Base-by-base conservation (phyloP, 2,113 vertebrate genomes). In the Melierax canorus region DNA sequence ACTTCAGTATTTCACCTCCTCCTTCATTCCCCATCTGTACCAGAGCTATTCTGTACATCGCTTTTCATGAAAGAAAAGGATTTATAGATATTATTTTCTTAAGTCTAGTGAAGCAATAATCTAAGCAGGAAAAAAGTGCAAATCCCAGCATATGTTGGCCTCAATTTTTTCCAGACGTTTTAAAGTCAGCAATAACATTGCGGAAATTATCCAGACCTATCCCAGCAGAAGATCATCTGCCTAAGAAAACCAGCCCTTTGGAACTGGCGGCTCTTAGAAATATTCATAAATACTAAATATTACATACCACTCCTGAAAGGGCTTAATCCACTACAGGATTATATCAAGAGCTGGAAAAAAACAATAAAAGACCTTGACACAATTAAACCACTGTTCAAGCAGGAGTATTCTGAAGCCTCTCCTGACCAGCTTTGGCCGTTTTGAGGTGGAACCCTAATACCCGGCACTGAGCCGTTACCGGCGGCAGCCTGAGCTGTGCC, bases 1-100 rank as follows among this genome's bases (percentile, higher is more conserved):
- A 68, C 69, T 75, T 90, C 38, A 75, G 1, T 24, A 45, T 73
- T 83, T 81, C 50, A 46, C 46, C 34, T 41, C 41, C 18, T 62
- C 88, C 73, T 51, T 38, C 30, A n/a, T 30, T 41, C 21, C 62
- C 87, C 77, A 78, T 62, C 81, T 79, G 56, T 30, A 51, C n/a
- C 43, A 64, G 9, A 63, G 38, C 48, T 75, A 45, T 59, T 67
- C 69, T 17, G 32, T 10, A 6, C 32, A 8, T 23, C 39, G 36
- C 68, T 81, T 22, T 60, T 22, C 20, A 26, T 3, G 29, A 82
- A 89, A 85, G 9, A 72, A 60, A 83, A 59, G 77, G 89, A 86
- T 86, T 92, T 94, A 46, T 4, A 63, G 73, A 32, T 26, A 53
- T 53, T 91, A 87, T 66, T 93, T 89, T 88, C 96, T 63, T 46